A percentile compares a stretch with the other conserved stretches of the same genome.
Conservation (phyloP, 2,888 invertebrate species). For the Ectemnius continuus region DNA sequence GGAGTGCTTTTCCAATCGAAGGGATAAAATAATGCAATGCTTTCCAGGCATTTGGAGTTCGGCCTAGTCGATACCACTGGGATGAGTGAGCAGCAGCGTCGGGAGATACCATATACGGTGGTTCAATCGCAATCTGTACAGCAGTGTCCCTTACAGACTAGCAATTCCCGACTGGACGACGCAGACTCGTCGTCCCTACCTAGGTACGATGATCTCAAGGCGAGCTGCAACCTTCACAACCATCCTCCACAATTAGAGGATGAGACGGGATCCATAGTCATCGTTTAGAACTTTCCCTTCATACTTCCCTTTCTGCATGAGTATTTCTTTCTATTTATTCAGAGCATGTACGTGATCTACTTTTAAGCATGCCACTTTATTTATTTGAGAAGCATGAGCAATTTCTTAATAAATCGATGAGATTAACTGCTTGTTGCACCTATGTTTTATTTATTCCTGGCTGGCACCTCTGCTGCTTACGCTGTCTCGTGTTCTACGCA, state of each 20-base stretch:
- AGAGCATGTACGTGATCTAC: conserved; percentile 73
- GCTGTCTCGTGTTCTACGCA: conserved; percentile 46
- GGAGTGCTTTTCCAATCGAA: not conserved
- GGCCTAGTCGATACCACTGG: conserved; percentile 92
- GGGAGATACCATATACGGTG: conserved; percentile 93
- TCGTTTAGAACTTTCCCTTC: conserved; percentile 70
- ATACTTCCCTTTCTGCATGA: conserved; percentile 48
- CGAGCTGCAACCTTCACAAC: conserved; percentile 74
- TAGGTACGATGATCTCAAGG: conserved; percentile 78
- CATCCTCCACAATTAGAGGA: conserved; percentile 75
- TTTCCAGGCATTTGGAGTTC: conserved; percentile 89
- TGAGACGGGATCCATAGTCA: conserved; percentile 78
- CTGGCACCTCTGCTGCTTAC: conserved; percentile 66
- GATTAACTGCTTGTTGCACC: conserved; percentile 75
- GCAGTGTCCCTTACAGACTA: conserved; percentile 68
- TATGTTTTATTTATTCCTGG: conserved; percentile 73
- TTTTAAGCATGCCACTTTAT: conserved; percentile 73
- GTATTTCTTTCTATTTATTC: conserved; percentile 70
- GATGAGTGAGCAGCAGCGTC: conserved; percentile 91
- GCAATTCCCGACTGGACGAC: conserved; percentile 71
- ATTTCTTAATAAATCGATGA: conserved; percentile 75
- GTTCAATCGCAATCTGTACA: conserved; percentile 84
- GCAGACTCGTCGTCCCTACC: conserved; percentile 69
- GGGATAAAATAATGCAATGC: conserved; percentile 30
- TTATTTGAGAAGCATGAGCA: conserved; percentile 74